Conservation (phyloP, 1,140 invertebrate genomes). For the Bombus soroeensis region DNA sequence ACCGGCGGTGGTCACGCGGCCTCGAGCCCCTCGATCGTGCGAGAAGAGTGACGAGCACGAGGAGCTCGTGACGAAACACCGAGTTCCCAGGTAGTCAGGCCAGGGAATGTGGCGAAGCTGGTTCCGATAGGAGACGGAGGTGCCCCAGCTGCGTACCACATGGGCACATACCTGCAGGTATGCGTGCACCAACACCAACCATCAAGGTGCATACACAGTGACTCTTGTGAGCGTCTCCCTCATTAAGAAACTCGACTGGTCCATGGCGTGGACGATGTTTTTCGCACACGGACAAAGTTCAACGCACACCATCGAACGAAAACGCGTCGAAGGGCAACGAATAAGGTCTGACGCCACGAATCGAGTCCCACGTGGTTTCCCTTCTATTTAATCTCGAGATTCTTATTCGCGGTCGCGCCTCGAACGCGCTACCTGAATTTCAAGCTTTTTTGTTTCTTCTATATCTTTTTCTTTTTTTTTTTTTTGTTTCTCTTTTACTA, state of each 20-base stretch:
- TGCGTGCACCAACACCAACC: constrained; percentile 35
- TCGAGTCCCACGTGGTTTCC: constrained; percentile 14
- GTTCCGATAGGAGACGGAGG: constrained; percentile 31
- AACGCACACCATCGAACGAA: background rate
- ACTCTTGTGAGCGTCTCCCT: constrained; percentile 49
- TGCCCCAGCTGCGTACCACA: constrained; percentile 41
- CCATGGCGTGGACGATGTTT: constrained; percentile 44
- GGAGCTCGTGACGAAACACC: constrained; percentile 36
- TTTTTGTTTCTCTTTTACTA: background rate
- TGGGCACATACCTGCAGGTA: constrained; percentile 49
- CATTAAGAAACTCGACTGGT: constrained; percentile 63
- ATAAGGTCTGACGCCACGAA: background rate
- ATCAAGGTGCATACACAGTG: constrained; percentile 14
- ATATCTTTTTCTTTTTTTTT: too few species aligned
- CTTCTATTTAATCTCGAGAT: constrained; percentile 15
- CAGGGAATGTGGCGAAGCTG: constrained; percentile 53
- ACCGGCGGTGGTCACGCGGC: background rate
- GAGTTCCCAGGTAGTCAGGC: constrained; percentile 45
- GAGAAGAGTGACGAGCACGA: constrained; percentile 37
- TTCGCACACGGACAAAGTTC: constrained; percentile 23
- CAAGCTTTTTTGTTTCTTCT: background rate
- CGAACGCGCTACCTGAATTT: background rate
- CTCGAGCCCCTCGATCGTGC: background rate
- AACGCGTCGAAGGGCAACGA: background rate
- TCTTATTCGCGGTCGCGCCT: background rate